These are phyloP conservation scores for Sminthurides bifidus DNA, from an alignment of 1,140 invertebrate species.

Conservation along the genomic window DNA sequence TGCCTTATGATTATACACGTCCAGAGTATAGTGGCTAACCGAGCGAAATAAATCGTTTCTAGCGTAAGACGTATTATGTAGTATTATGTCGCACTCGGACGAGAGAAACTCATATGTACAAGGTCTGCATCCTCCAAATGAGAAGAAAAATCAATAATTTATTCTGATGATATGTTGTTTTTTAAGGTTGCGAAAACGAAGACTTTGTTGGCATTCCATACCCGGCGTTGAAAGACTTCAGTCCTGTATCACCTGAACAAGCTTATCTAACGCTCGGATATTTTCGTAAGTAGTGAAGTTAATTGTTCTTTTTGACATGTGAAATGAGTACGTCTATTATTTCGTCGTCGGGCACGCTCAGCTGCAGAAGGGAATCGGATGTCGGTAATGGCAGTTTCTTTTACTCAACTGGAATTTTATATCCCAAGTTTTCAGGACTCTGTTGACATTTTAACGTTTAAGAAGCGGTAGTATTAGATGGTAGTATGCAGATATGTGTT, in stretches of 20 bases:
- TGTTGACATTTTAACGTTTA: no score
- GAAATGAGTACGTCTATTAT: neutral
- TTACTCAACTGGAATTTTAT: no score
- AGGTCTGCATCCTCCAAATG: no score
- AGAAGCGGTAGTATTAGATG: no score
- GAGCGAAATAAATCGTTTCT: no score
- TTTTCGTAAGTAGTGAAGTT: conserved; percentile 70
- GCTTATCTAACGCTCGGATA: conserved; percentile 92
- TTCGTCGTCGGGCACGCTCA: neutral
- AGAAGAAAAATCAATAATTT: conserved; percentile 3
- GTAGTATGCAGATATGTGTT: no score
- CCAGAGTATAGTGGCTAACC: no score
- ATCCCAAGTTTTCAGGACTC: no score
- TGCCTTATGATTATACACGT: no score
- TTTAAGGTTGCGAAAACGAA: conserved; percentile 79
- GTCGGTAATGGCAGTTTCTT: neutral
- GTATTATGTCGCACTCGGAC: no score
- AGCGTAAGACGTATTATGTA: no score
- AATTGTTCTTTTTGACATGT: neutral
- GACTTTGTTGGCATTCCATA: conserved; percentile 78
- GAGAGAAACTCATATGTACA: no score
- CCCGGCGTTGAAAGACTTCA: conserved; percentile 65
- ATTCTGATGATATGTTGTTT: conserved; percentile 29
- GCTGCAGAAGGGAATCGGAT: neutral
- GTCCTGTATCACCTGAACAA: conserved; percentile 74